Evolutionary conservation across 2,113 vertebrate species (phyloP), one percentile per base, ranked within the genome.

Genomic region (Accipiter cooperii): DNA sequence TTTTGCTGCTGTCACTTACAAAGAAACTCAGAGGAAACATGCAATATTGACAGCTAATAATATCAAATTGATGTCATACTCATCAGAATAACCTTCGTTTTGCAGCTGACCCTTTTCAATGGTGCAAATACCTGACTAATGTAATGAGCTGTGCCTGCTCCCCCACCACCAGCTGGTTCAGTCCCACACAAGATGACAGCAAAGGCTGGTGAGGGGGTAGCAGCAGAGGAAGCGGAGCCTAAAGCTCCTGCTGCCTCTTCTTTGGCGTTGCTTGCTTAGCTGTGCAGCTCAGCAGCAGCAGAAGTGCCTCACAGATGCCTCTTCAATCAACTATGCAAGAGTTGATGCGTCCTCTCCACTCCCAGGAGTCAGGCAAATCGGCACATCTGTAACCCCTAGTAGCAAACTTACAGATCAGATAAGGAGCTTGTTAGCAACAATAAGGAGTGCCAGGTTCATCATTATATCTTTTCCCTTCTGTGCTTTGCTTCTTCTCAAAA

Each of bases 121-220:
- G 17, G 26, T 13, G 47, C 47, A 75, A 52, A 75, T 71, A 46
- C 25, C 82, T 87, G 70, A 87, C 78, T 83, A 78, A 95, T 73
- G 58, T 21, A 86, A 66, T 61, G 51, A 93, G 66, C 47, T 91
- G 69, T 70, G 64, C 31, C 26, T 36, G 68, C 33, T 86, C 25
- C 68, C 46, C 24, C 66, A 34, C 13, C 16, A 17, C 93, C 94
- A 96, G 89, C 74, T 95, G 94, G 54, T 86, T 88, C 58, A 93
- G 63, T 94, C 84, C 94, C 68, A 95, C 89, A 96, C 87, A 92
- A 83, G 84, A 91, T 80, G 75, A 96, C 82, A 92, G 44, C 54
- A 91, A 77, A 83, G 42, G 33, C 66, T 88, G 66, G 71, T 92
- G 95, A 91, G 82, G 84, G 63, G 91, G 96, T 87, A 96, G 94